Conservation (phyloP, 1,140 invertebrate genomes). For the Cecropterus lyciades region DNA sequence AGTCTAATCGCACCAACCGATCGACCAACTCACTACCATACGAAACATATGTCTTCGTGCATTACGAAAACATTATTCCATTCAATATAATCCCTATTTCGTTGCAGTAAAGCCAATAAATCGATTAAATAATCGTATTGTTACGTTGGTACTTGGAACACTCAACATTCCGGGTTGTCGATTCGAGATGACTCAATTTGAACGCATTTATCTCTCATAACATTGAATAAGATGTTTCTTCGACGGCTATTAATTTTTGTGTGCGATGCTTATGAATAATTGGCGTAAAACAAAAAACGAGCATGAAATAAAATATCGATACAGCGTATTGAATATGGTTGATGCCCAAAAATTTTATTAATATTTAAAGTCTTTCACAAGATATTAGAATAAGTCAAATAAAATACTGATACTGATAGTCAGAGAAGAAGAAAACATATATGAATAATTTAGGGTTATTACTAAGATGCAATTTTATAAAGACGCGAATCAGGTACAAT, state of each 20-base stretch:
- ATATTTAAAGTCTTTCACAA: no score
- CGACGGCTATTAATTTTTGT: constrained; percentile 33
- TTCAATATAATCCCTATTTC: constrained; percentile 42
- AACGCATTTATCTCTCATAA: constrained; percentile 62
- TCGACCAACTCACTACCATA: constrained; percentile 45
- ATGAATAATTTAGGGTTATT: no score
- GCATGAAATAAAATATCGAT: no score
- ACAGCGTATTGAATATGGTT: not conserved
- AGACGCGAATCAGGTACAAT: no score
- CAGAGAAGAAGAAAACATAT: no score
- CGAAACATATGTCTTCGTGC: constrained; percentile 38
- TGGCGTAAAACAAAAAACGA: constrained; percentile 9
- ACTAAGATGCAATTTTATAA: no score
- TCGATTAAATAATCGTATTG: constrained; percentile 1
- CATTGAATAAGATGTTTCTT: constrained; percentile 50
- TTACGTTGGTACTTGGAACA: constrained; percentile 40
- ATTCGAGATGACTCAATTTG: constrained; percentile 68
- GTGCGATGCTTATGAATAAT: constrained; percentile 35
- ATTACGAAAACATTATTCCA: constrained; percentile 8
- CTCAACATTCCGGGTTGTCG: constrained; percentile 62
- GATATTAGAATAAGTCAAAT: no score
- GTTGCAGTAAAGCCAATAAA: constrained; percentile 24
- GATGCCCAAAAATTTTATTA: not conserved
- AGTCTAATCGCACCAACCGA: constrained; percentile 60
- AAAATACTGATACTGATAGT: no score